These are phyloP conservation scores for Parotocinclus haroldoi DNA, from an alignment of 2,797 vertebrate species.

Conservation along the genomic window DNA sequence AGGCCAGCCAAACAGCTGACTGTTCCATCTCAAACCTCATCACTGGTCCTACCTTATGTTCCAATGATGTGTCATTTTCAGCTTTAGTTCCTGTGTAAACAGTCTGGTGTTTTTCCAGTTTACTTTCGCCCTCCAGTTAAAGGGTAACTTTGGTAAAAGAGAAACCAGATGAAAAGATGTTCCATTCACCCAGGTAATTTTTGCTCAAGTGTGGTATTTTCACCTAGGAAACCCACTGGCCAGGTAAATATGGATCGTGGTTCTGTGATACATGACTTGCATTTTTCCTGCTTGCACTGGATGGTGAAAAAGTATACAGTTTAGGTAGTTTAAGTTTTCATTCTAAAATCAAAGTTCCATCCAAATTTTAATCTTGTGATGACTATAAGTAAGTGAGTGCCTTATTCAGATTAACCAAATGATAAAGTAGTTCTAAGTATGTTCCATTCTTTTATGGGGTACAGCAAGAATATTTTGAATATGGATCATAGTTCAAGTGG, in stretches of 20 bases:
- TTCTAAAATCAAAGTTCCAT: conserved; percentile 16
- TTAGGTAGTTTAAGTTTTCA: not conserved
- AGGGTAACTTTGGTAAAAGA: conserved; percentile 18
- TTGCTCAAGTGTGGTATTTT: conserved; percentile 27
- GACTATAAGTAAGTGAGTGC: not conserved
- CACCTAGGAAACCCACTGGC: conserved; percentile 34
- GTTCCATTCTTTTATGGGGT: no score
- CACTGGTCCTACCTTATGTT: conserved; percentile 49
- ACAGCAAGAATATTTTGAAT: not conserved
- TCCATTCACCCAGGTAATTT: conserved; percentile 30
- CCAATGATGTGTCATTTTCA: conserved; percentile 60
- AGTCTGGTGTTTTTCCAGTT: conserved; percentile 56
- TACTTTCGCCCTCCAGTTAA: conserved; percentile 52
- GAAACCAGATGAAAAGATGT: conserved; percentile 38
- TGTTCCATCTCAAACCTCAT: conserved; percentile 59
- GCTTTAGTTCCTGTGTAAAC: conserved; percentile 57
- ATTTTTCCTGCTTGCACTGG: conserved; percentile 7
- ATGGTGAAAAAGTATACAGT: conserved; percentile 23
- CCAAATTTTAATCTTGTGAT: conserved; percentile 11
- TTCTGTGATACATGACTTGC: not conserved
- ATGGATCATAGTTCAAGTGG: conserved; percentile 17
- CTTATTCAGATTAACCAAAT: no score
- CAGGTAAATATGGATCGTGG: conserved; percentile 21
- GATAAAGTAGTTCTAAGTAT: no score
- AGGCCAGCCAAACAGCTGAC: conserved; percentile 37